These are phyloP conservation scores for Dynastes grantii DNA, from an alignment of 2,888 invertebrate genomes.

Conservation along the genomic window DNA sequence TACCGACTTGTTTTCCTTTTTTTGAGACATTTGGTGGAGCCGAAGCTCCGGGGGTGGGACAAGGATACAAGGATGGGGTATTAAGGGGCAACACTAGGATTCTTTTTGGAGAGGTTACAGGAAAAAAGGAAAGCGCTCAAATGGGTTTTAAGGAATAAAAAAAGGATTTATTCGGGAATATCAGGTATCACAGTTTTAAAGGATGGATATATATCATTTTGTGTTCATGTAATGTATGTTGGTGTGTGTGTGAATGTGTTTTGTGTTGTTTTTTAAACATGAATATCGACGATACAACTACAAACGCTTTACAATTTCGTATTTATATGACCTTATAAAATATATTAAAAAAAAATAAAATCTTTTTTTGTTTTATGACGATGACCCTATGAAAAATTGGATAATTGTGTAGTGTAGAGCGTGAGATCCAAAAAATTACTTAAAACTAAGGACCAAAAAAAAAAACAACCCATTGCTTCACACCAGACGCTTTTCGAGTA, in stretches of 20 bases:
- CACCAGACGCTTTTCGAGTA: slow-evolving; percentile 37
- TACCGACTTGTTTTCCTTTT: slow-evolving; percentile 9
- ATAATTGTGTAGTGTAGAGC: slow-evolving; percentile 16
- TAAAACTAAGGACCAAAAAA: slow-evolving; percentile 46
- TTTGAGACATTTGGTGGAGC: slow-evolving; percentile 48
- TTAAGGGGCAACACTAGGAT: slow-evolving; percentile 4
- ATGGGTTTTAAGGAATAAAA: slow-evolving; percentile 13
- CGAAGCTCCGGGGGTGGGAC: slow-evolving; percentile 50
- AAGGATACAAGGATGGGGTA: slow-evolving; percentile 19
- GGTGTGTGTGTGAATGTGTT: not conserved
- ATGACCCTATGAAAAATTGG: slow-evolving; percentile 11
- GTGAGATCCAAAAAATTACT: slow-evolving; percentile 48
- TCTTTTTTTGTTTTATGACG: slow-evolving; percentile 30
- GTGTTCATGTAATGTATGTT: not conserved
- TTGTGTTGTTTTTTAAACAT: slow-evolving; percentile 16
- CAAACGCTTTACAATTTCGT: slow-evolving; percentile 51
- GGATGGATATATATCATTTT: slow-evolving; percentile 56
- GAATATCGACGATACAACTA: slow-evolving; percentile 46
- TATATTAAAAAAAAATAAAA: slow-evolving; percentile 39
- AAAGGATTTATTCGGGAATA: slow-evolving; percentile 53
- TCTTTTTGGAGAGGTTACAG: not conserved
- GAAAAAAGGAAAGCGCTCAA: slow-evolving; percentile 9
- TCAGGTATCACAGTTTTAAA: slow-evolving; percentile 60
- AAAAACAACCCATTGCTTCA: slow-evolving; percentile 21
- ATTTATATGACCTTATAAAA: slow-evolving; percentile 53